Base-by-base conservation (phyloP, 1,140 invertebrate genomes). In the Akabosia matsudoensis region DNA sequence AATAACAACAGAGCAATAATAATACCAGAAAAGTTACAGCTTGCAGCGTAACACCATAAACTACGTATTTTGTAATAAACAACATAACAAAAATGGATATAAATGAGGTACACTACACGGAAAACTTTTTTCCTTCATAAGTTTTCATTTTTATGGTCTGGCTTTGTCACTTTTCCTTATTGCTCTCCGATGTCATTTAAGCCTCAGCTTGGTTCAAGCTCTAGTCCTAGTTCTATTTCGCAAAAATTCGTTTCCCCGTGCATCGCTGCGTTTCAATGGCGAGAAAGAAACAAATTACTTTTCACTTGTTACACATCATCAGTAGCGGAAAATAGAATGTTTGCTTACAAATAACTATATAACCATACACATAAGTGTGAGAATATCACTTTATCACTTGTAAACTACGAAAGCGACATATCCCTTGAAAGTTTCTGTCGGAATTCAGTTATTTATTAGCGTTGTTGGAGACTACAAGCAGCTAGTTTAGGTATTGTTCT, bases 261-360 rank as follows among this genome's bases (percentile, higher is more conserved):
- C 18, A 18, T 45, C 7, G 37, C 37, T 45, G 37, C 18, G 37
- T 45, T n/a, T n/a, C n/a, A n/a, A n/a, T n/a, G n/a, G n/a, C n/a
- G n/a, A n/a, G 24, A 24, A 10, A 56, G n/a, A 22, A 16, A 56
- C 54, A 56, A 56, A 56, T 56, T 56, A 24, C 54, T 56, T 56
- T 56, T 56, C 22, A 56, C 54, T 56, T 24, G 54, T 56, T 56
- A n/a, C n/a, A n/a, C n/a, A n/a, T n/a, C n/a, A n/a, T n/a, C n/a
- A n/a, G n/a, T n/a, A n/a, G n/a, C n/a, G n/a, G n/a, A n/a, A n/a
- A n/a, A n/a, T n/a, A n/a, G n/a, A n/a, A n/a, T n/a, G n/a, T n/a
- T n/a, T n/a, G n/a, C n/a, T n/a, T n/a, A n/a, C n/a, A n/a, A n/a
- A n/a, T n/a, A n/a, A n/a, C n/a, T n/a, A n/a, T n/a, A n/a, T n/a